Percentiles rank a stretch among this genome's conserved stretches.
phyloP scores from a whole-genome alignment of 2,888 invertebrate genomes.

The Cerastoderma edule region DNA sequence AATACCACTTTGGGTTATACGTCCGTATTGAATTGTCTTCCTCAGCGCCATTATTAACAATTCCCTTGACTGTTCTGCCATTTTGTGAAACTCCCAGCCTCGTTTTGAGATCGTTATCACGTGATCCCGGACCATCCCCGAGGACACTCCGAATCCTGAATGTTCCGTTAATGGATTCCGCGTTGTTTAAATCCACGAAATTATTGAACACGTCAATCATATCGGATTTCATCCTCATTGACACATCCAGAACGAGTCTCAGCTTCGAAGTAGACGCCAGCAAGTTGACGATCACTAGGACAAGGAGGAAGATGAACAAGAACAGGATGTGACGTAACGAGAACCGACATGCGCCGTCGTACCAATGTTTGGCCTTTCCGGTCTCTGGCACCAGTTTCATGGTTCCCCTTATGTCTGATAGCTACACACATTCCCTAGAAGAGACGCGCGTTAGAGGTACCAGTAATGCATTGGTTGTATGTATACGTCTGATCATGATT shows the following conservation, averaged over 20 bases:
- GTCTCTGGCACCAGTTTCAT: constrained; percentile 3
- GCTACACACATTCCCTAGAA: no score
- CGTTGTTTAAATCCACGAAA: not conserved
- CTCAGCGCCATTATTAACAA: not conserved
- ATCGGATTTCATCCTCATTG: constrained; percentile 26
- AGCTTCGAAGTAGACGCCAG: constrained; percentile 13
- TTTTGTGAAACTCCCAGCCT: no score
- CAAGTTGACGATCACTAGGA: constrained; percentile 13
- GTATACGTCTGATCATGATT: no score
- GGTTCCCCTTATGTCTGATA: no score
- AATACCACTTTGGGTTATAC: no score
- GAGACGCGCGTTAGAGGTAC: no score
- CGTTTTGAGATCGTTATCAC: no score
- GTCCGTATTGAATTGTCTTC: no score
- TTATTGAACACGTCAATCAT: constrained; percentile 5
- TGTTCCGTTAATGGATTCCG: not conserved
- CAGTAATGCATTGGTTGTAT: no score
- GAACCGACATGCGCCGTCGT: constrained; percentile 12
- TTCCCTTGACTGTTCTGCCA: not conserved
- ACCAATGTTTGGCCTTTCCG: not conserved
- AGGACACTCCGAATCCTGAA: not conserved
- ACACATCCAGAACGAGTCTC: constrained; percentile 7
- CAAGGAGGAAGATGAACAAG: constrained; percentile 6
- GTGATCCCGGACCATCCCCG: no score
- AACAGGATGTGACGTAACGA: constrained; percentile 21